Evolutionary conservation across 1,140 invertebrate genomes (phyloP).

Genomic region (Brevipalpus yothersi): DNA sequence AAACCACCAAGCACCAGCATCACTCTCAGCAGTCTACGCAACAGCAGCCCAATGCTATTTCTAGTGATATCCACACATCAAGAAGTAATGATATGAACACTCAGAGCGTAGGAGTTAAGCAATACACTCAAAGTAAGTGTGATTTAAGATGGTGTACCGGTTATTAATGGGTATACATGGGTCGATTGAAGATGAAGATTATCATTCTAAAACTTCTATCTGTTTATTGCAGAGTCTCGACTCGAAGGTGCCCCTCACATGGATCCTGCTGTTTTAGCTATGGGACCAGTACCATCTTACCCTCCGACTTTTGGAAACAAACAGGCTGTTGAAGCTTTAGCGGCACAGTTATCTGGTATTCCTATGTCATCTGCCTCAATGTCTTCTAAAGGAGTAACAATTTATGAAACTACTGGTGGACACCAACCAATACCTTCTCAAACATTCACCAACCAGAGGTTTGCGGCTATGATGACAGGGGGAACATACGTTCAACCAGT

Average conservation of each 20-base stretch:
- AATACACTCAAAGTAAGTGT: not conserved
- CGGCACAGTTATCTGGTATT: not conserved
- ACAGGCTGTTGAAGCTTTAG: not conserved
- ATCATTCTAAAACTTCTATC: not conserved
- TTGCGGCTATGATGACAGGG: not conserved
- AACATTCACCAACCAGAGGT: constrained; percentile 1
- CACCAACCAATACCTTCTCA: constrained; percentile 5
- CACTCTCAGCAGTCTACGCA: not conserved
- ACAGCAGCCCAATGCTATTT: not conserved
- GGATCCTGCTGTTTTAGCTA: constrained; percentile 23
- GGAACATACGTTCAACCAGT: not conserved
- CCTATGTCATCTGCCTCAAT: not conserved
- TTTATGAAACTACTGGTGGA: not conserved
- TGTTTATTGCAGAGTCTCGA: constrained; percentile 3
- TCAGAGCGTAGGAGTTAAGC: no score
- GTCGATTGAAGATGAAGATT: no score
- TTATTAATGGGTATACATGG: no score
- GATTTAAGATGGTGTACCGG: no score
- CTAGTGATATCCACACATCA: not conserved
- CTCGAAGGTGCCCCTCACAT: constrained; percentile 18
- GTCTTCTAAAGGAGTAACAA: not conserved
- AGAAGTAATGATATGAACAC: not conserved
- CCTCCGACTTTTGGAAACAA: constrained; percentile 7
- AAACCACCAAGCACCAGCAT: not conserved
- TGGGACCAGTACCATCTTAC: constrained; percentile 16